A percentile compares a stretch with the other conserved stretches of the same genome.
Evolutionary conservation across 1,140 invertebrate species (phyloP).

Genomic region (Drosophila sturtevanti): DNA sequence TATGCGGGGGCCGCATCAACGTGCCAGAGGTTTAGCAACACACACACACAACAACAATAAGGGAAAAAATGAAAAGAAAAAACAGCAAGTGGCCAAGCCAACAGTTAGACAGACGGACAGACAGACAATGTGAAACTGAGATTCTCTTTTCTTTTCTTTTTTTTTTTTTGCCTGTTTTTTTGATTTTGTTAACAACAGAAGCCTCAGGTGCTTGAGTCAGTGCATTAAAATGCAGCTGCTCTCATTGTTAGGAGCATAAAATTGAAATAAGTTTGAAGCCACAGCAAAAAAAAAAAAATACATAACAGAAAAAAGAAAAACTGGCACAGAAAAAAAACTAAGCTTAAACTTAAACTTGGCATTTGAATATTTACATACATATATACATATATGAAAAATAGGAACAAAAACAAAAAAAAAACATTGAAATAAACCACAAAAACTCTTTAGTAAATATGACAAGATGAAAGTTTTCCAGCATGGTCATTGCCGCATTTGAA

Average conservation of each 20-base stretch:
- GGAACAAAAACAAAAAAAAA: neutral
- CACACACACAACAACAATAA: neutral
- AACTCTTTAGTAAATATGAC: conserved; percentile 18
- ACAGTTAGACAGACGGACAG: neutral
- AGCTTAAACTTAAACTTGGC: conserved; percentile 45
- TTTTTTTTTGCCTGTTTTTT: conserved; percentile 14
- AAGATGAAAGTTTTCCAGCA: conserved; percentile 35
- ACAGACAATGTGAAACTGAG: conserved; percentile 20
- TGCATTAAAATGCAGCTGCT: conserved; percentile 57
- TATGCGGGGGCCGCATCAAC: conserved; percentile 50
- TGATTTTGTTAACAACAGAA: conserved; percentile 8
- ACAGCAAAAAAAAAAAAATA: neutral
- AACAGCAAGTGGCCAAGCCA: conserved; percentile 6
- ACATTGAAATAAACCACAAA: neutral
- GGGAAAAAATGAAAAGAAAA: conserved; percentile 3
- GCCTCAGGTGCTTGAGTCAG: conserved; percentile 9
- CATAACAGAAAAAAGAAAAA: neutral
- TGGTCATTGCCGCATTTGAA: conserved; percentile 13
- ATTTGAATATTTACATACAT: conserved; percentile 50
- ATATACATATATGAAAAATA: conserved; percentile 11
- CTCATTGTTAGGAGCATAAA: conserved; percentile 38
- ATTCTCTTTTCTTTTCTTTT: conserved; percentile 21
- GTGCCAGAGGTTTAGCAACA: conserved; percentile 31
- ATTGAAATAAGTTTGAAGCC: conserved; percentile 15
- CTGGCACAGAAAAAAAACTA: conserved; percentile 42